phyloP scores from a whole-genome alignment of 2,797 vertebrate species.

The Ctenochaetus hawaiiensis region DNA sequence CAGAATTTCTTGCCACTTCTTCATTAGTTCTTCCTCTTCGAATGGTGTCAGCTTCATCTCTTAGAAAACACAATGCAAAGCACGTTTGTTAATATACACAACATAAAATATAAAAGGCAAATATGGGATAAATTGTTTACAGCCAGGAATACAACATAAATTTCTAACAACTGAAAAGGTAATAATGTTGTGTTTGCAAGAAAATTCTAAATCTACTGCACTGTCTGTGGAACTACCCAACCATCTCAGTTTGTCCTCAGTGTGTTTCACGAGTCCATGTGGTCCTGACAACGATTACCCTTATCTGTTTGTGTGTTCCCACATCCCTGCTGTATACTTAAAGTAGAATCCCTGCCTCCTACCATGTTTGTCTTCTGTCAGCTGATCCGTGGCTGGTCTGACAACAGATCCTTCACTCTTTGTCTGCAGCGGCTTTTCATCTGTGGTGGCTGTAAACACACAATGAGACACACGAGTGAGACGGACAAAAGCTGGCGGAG shows the following conservation, averaged over 20 bases:
- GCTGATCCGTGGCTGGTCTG: constrained; percentile 69
- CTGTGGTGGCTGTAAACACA: constrained; percentile 60
- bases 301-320: constrained; percentile 59
- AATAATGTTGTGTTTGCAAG: background rate
- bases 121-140: constrained; percentile 9
- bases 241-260: constrained; percentile 29
- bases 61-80: constrained; percentile 55
- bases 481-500: constrained; percentile 26
- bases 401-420: constrained; percentile 76
- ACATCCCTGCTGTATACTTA: constrained; percentile 40
- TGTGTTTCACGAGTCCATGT: constrained; percentile 28
- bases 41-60: constrained; percentile 68
- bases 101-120: constrained; percentile 15
- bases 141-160: background rate
- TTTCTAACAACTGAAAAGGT: constrained; percentile 1
- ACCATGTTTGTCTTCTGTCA: constrained; percentile 78
- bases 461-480: constrained; percentile 37
- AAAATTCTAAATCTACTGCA: background rate
- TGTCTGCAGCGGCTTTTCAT: constrained; percentile 71
- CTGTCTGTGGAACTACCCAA: constrained; percentile 13
- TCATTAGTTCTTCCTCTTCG: constrained; percentile 85
- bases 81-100: background rate
- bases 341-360: constrained; percentile 59
- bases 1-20: constrained; percentile 93
- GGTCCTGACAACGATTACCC: constrained; percentile 55